These are phyloP conservation scores for Drosophila arawakana DNA, from an alignment of 1,140 invertebrate species.

Conservation along the genomic window DNA sequence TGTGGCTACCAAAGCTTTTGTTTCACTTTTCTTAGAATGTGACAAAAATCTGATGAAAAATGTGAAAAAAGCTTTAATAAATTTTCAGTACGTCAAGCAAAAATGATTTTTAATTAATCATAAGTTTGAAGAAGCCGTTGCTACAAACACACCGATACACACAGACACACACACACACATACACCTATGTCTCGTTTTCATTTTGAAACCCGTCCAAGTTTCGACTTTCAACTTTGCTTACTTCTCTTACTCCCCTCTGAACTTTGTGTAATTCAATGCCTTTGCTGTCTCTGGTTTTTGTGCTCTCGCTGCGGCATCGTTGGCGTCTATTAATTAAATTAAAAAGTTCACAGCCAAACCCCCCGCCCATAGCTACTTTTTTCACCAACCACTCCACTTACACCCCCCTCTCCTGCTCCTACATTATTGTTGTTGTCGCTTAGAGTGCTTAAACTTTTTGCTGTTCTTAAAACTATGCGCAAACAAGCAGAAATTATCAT, in stretches of 20 bases:
- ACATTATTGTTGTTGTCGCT: constrained; percentile 15
- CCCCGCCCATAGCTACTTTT: constrained; percentile 8
- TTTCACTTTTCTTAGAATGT: constrained; percentile 13
- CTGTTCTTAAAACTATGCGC: constrained; percentile 64
- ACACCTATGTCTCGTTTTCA: constrained; percentile 43
- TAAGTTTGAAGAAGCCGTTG: constrained; percentile 66
- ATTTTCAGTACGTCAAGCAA: constrained; percentile 1
- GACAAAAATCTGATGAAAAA: constrained; percentile 3
- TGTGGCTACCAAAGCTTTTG: constrained; percentile 11
- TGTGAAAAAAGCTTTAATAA: constrained; percentile 17
- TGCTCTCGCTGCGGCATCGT: constrained; percentile 39
- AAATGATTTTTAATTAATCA: constrained; percentile 78
- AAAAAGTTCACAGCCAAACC: constrained; percentile 68
- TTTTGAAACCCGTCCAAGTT: constrained; percentile 31
- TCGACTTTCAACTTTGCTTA: not conserved
- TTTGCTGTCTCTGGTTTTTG: constrained; percentile 42
- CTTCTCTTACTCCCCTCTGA: constrained; percentile 21
- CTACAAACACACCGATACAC: constrained; percentile 20
- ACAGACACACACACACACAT: constrained; percentile 28
- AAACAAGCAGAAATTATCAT: constrained; percentile 63
- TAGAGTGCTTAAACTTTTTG: constrained; percentile 5
- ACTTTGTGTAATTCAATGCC: constrained; percentile 78
- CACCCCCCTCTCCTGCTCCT: not conserved
- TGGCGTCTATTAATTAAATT: constrained; percentile 76
- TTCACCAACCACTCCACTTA: not conserved